A percentile compares a stretch with the other conserved stretches of the same genome.
Evolutionary conservation across 2,797 vertebrate genomes (phyloP).

Genomic region (Macropus fuliginosus): DNA sequence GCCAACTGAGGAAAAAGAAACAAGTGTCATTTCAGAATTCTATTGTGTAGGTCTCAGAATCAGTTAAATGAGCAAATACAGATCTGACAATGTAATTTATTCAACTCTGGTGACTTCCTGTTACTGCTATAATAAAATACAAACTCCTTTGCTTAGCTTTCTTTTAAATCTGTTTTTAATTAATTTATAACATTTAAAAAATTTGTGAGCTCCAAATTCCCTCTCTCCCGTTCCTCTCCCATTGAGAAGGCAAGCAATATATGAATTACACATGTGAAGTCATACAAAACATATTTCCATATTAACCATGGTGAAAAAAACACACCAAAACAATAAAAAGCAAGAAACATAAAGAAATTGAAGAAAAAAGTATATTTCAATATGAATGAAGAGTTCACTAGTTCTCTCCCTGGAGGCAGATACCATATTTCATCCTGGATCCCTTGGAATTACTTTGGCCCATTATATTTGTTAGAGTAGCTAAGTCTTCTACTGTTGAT

Average conservation of each 20-base stretch:
- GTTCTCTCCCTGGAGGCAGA: background rate
- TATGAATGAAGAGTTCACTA: background rate
- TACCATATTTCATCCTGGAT: background rate
- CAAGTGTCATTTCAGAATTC: background rate
- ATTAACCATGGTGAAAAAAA: background rate
- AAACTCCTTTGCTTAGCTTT: background rate
- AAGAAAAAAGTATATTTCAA: background rate
- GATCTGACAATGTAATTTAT: background rate
- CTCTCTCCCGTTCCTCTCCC: no score
- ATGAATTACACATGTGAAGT: background rate
- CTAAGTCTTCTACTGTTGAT: background rate
- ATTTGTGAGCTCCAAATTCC: no score
- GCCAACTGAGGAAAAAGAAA: background rate
- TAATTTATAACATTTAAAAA: no score
- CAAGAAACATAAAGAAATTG: background rate
- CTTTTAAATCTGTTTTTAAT: background rate
- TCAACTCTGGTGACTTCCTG: background rate
- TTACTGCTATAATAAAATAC: background rate
- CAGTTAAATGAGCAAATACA: background rate
- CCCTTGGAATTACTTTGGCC: background rate
- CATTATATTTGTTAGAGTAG: background rate
- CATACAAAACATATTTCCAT: background rate
- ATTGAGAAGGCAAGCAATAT: no score
- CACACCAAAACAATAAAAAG: background rate
- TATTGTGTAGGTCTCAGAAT: background rate